Base-by-base conservation (phyloP, 1,140 invertebrate species). In the Lucilia cuprina region DNA sequence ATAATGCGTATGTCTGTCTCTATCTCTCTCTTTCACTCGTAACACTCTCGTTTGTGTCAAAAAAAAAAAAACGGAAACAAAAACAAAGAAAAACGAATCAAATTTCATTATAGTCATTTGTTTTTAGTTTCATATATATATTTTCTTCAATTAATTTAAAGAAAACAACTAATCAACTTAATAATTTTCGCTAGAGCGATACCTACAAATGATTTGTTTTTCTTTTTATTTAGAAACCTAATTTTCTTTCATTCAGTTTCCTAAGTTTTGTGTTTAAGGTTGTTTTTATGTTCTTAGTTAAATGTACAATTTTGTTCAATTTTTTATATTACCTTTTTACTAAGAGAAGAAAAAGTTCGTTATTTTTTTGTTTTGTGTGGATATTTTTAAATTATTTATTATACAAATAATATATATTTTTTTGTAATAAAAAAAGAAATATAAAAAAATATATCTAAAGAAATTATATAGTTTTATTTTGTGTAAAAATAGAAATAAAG, bases 21-120 rank as follows among this genome's bases (percentile, higher is more conserved):
- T 30, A 1, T 30, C 3, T 30, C 25, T 2, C 25, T 30, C 25
- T 30, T n/a, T n/a, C n/a, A n/a, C n/a, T n/a, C n/a, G n/a, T n/a
- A 30, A 30, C 25, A 30, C 25, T 70, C 65, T 70, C 65, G 21
- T 70, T 70, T 70, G 65, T 70, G 65, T 70, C 65, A 30, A 30
- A 30, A 30, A 30, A 30, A 30, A 30, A 30, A 30, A 30, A 70
- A n/a, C n/a, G n/a, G n/a, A n/a, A n/a, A n/a, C n/a, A n/a, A 70
- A 70, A 70, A 70, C 65, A 70, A 70, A 70, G 65, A 70, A 70
- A 70, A 70, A 21, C 65, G 65, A 21, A 21, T 21, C 8, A 70
- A 70, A 70, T 70, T 70, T 70, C 65, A 70, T 70, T 70, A 70
- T 70, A 70, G 65, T 70, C 65, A 70, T 70, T 70, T 70, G 65